A percentile compares a stretch with the other conserved stretches of the same genome.
Evolutionary conservation across 2,888 invertebrate species (phyloP).

Genomic region (Netelia fuscicornis): DNA sequence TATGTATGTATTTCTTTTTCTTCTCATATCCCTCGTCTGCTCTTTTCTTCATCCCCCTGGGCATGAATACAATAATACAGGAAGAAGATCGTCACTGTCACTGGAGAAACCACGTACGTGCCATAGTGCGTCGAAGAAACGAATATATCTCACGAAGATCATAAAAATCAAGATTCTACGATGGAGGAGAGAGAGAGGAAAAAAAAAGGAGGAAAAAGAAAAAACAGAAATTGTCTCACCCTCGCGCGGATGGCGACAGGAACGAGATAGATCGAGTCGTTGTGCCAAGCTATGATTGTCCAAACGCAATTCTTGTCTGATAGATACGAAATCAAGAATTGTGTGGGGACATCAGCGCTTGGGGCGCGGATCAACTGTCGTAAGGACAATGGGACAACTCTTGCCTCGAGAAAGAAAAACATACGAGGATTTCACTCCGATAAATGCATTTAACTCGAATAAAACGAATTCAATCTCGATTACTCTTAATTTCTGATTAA

Average conservation of each 20-base stretch:
- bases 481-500: neutral
- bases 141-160: constrained; percentile 25
- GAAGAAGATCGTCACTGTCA: constrained; percentile 30
- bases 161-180: constrained; percentile 15
- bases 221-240: constrained; percentile 10
- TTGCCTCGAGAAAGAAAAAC: neutral
- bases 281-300: constrained; percentile 85
- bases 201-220: constrained; percentile 12
- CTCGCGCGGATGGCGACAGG: constrained; percentile 13
- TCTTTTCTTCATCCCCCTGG: neutral
- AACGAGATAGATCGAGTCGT: constrained; percentile 65
- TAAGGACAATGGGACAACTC: neutral
- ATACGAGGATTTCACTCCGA: neutral
- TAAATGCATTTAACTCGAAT: neutral
- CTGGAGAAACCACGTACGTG: neutral
- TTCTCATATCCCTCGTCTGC: neutral
- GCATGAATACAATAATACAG: constrained; percentile 14
- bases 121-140: constrained; percentile 11
- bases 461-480: neutral
- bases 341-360: constrained; percentile 85
- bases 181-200: neutral
- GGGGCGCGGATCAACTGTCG: constrained; percentile 78
- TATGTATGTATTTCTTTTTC: neutral
- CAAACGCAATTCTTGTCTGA: constrained; percentile 85
- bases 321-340: constrained; percentile 83